A percentile compares a stretch with the other conserved stretches of the same genome.
Evolutionary conservation across 1,140 invertebrate genomes (phyloP).

Genomic region (Philotrypesis tridentata): DNA sequence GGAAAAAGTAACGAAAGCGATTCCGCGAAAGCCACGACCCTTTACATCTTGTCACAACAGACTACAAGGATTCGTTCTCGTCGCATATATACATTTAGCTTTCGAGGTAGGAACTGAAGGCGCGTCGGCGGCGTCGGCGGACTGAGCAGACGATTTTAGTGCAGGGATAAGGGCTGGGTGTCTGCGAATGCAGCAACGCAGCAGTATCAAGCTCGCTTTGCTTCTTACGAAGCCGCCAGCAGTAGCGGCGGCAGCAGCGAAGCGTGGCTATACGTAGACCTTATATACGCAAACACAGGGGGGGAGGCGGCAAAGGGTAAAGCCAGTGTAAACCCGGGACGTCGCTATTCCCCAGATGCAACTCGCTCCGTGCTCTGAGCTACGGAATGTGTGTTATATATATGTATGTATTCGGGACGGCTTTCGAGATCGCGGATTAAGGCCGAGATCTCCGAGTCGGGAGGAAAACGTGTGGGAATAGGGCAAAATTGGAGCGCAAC

Average conservation of each 20-base stretch:
- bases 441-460: slow-evolving; percentile 10
- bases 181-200: slow-evolving; percentile 1
- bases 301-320: background rate
- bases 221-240: background rate
- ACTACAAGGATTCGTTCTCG: background rate
- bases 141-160: slow-evolving; percentile 33
- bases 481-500: slow-evolving; percentile 47
- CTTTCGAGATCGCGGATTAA: slow-evolving; percentile 47
- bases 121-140: background rate
- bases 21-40: background rate
- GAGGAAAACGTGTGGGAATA: slow-evolving; percentile 34
- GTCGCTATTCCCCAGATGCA: slow-evolving; percentile 40
- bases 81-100: background rate
- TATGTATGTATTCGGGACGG: slow-evolving; percentile 15
- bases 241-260: background rate
- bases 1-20: background rate
- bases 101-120: background rate
- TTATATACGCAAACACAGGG: background rate
- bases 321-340: slow-evolving; percentile 28
- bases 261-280: background rate
- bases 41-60: slow-evolving; percentile 5
- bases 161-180: slow-evolving; percentile 19
- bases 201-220: background rate
- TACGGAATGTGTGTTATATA: slow-evolving; percentile 3
- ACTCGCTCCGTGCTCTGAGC: slow-evolving; percentile 5